Percentiles rank a stretch among this genome's conserved stretches.
phyloP scores from a whole-genome alignment of 2,797 vertebrate genomes.

The Crenuchus spilurus region DNA sequence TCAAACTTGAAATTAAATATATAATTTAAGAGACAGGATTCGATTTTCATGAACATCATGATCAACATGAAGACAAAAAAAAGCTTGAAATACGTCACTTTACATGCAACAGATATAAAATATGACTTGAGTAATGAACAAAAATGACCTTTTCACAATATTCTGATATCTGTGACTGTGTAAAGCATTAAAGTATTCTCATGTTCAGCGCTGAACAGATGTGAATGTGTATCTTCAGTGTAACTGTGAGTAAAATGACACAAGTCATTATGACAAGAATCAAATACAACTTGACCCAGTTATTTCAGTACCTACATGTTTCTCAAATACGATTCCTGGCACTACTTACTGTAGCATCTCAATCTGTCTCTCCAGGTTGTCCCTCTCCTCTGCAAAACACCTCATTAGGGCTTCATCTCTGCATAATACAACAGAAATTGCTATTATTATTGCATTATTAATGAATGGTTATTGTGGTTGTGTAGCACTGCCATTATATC shows the following conservation, averaged over 20 bases:
- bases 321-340: background rate
- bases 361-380: conserved; percentile 90
- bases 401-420: conserved; percentile 91
- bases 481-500: background rate
- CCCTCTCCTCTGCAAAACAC: conserved; percentile 89
- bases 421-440: conserved; percentile 43
- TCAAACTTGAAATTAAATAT: too few relatives aligned
- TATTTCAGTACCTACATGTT: background rate
- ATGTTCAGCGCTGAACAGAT: background rate
- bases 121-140: too few relatives aligned
- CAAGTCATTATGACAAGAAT: background rate
- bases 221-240: background rate
- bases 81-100: too few relatives aligned
- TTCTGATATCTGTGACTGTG: too few relatives aligned
- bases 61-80: too few relatives aligned
- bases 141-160: too few relatives aligned
- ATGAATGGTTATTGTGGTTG: background rate
- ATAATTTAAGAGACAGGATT: too few relatives aligned
- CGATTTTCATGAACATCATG: too few relatives aligned
- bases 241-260: background rate
- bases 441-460: background rate
- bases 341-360: conserved; percentile 92
- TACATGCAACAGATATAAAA: too few relatives aligned
- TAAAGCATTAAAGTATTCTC: too few relatives aligned
- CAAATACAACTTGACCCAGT: background rate